Percentiles rank a stretch among this genome's conserved stretches.
Evolutionary conservation across 2,797 vertebrate species (phyloP).

Genomic region (Anniella stebbinsi): DNA sequence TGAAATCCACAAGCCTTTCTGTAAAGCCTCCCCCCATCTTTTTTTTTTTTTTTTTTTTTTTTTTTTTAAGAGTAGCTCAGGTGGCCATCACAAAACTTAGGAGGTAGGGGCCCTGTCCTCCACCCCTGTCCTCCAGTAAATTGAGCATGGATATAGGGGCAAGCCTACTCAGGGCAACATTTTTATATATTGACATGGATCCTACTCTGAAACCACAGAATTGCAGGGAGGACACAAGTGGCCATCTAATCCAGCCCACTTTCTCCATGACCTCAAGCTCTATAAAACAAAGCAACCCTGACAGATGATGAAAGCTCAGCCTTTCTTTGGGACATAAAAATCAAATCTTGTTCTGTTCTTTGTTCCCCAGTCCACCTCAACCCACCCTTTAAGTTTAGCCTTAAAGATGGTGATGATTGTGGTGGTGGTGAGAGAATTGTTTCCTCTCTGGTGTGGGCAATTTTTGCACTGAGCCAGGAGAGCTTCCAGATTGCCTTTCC

Average conservation of each 20-base stretch:
- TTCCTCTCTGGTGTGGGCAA: not conserved
- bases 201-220: not conserved
- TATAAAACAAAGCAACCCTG: not conserved
- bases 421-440: not conserved
- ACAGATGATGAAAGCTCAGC: not conserved
- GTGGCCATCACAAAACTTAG: not conserved
- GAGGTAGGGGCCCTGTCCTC: not conserved
- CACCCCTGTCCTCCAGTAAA: not conserved
- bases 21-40: too few relatives aligned
- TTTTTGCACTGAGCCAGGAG: conserved; percentile 43
- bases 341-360: not conserved
- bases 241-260: not conserved
- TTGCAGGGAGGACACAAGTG: not conserved
- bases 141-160: too few relatives aligned
- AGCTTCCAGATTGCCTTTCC: conserved; percentile 27
- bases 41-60: not conserved
- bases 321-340: not conserved
- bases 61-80: not conserved
- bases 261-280: not conserved
- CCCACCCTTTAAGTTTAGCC: not conserved
- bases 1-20: not conserved
- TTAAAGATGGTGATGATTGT: not conserved
- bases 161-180: not conserved
- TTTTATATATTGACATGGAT: not conserved
- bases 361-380: not conserved